A percentile compares a stretch with the other conserved stretches of the same genome.
These are phyloP conservation scores for Echinarachnius parma DNA, from an alignment of 53 echinoderm and acorn worm species.

Conservation along the genomic window DNA sequence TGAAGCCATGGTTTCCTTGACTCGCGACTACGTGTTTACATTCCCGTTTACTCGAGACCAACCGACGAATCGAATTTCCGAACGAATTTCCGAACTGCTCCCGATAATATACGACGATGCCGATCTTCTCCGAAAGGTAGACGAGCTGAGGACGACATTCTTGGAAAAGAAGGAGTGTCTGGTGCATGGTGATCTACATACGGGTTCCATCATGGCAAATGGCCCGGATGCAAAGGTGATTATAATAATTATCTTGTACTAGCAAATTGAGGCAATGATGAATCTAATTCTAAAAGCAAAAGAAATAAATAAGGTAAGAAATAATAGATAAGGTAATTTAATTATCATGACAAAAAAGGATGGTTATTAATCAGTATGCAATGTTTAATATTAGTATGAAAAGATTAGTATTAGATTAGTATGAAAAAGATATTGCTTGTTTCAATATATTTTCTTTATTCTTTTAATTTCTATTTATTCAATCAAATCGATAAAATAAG, in stretches of 20 bases:
- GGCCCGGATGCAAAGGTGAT: slow-evolving; percentile 55
- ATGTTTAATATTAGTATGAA: no score
- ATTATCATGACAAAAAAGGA: no score
- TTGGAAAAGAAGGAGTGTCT: slow-evolving; percentile 59
- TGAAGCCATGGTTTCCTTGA: slow-evolving; percentile 65
- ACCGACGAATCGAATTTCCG: slow-evolving; percentile 70
- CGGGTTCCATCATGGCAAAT: slow-evolving; percentile 73
- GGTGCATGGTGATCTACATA: slow-evolving; percentile 79
- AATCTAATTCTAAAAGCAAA: no score
- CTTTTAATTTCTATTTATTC: background rate
- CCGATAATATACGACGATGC: slow-evolving; percentile 49
- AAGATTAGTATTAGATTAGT: no score
- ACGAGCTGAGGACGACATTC: slow-evolving; percentile 49
- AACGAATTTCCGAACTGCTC: slow-evolving; percentile 45
- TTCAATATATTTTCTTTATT: no score
- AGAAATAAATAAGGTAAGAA: no score
- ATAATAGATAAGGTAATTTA: no score
- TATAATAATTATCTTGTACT: background rate
- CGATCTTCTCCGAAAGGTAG: slow-evolving; percentile 20
- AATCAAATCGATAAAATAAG: no score
- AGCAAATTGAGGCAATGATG: no score
- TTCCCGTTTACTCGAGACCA: slow-evolving; percentile 46
- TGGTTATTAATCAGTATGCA: no score
- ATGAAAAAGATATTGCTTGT: no score
- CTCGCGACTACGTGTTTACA: slow-evolving; percentile 58